These are phyloP conservation scores for Perca flavescens DNA, from an alignment of 2,113 vertebrate genomes.

Conservation along the genomic window DNA sequence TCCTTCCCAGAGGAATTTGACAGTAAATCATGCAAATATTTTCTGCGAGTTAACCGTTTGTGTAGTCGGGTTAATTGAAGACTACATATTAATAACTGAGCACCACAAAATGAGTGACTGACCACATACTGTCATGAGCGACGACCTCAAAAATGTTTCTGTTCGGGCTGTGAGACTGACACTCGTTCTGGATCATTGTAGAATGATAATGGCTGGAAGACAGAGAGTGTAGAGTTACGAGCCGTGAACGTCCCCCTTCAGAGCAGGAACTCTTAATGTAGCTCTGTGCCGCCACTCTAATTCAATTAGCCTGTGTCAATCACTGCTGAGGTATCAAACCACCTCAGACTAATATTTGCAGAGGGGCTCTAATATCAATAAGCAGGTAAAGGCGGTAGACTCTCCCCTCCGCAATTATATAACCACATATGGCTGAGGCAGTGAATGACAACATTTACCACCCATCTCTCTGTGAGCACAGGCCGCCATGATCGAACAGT, in stretches of 20 bases:
- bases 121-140: slow-evolving; percentile 32
- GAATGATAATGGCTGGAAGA: slow-evolving; percentile 63
- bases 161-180: slow-evolving; percentile 57
- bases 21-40: slow-evolving; percentile 43
- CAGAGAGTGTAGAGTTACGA: slow-evolving; percentile 55
- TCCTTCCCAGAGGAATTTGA: slow-evolving; percentile 13
- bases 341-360: slow-evolving; percentile 76
- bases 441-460: slow-evolving; percentile 80
- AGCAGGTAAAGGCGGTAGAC: slow-evolving; percentile 60
- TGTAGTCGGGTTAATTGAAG: slow-evolving; percentile 41
- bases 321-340: slow-evolving; percentile 76
- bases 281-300: slow-evolving; percentile 74
- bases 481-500: slow-evolving; percentile 59
- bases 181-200: slow-evolving; percentile 41
- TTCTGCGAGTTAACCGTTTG: slow-evolving; percentile 36
- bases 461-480: slow-evolving; percentile 63
- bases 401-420: slow-evolving; percentile 69
- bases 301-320: slow-evolving; percentile 79
- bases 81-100: not conserved
- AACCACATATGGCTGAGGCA: slow-evolving; percentile 70
- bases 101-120: slow-evolving; percentile 34
- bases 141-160: slow-evolving; percentile 51
- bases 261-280: slow-evolving; percentile 69
- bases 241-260: slow-evolving; percentile 56
- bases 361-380: slow-evolving; percentile 79